These are phyloP conservation scores for Orthosia gothica DNA, from an alignment of 2,888 invertebrate genomes.

Conservation along the genomic window DNA sequence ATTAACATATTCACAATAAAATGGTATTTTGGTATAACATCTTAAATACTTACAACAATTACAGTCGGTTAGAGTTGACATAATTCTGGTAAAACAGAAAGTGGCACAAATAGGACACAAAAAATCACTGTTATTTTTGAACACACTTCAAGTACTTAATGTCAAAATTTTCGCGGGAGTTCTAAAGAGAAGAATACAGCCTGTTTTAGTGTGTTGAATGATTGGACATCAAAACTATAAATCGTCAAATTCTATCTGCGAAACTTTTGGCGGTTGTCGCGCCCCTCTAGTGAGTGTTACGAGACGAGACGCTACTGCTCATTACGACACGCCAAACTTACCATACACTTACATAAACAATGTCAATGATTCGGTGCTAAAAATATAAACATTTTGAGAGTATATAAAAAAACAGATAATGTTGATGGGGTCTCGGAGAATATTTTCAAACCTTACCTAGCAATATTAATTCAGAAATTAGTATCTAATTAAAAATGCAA, in stretches of 20 bases:
- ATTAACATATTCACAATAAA: no score
- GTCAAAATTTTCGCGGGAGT: background rate
- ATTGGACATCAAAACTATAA: slow-evolving; percentile 64
- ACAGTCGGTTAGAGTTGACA: slow-evolving; percentile 41
- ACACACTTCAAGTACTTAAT: background rate
- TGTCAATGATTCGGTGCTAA: slow-evolving; percentile 69
- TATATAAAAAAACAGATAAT: background rate
- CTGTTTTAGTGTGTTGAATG: slow-evolving; percentile 33
- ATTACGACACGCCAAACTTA: slow-evolving; percentile 76
- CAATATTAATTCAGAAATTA: background rate
- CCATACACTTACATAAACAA: slow-evolving; percentile 80
- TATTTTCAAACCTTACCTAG: background rate
- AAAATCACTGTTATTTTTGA: slow-evolving; percentile 35
- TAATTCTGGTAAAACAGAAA: slow-evolving; percentile 11
- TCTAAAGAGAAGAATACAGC: background rate
- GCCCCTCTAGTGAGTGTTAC: slow-evolving; percentile 72
- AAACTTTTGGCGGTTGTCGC: slow-evolving; percentile 68
- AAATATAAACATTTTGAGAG: slow-evolving; percentile 17
- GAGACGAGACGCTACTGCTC: slow-evolving; percentile 73
- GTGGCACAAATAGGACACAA: background rate
- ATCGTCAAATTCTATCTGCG: slow-evolving; percentile 65
- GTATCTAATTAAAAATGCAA: background rate
- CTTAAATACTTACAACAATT: slow-evolving; percentile 47
- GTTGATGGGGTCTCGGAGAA: background rate
- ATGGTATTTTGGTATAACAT: no score